Base-by-base conservation (phyloP, 53 echinoderm and acorn worm species). In the Hippasteria phrygiana region DNA sequence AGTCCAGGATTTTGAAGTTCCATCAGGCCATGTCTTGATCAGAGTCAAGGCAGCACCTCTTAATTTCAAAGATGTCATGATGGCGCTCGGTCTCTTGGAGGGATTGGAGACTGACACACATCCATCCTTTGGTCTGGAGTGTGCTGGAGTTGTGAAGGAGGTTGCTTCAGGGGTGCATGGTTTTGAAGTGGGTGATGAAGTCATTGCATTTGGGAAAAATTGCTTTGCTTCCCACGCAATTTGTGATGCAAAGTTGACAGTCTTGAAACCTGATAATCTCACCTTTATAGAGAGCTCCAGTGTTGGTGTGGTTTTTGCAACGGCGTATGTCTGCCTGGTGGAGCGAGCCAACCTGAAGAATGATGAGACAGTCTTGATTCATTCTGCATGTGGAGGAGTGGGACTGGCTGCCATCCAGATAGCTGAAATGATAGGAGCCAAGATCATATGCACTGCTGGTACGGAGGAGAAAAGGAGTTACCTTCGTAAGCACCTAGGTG, bases 391-490 rank as follows among this genome's bases (percentile, higher is more conserved):
- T 71, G 88, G 90, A 27, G 92, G 92, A 4, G 63, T 96, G 43
- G 59, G 90, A 0, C 74, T 83, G 29, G 94, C 94, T 7, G 94
- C 94, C 0, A 90, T 94, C 14, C 96, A 96, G 73, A 75, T 96
- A 9, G 96, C 94, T 5, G 41, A 26, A 8, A 77, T 92, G 43
- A 70, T 81, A 5, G 90, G 92, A 35, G 92, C 92, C 10, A 87
- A 86, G 42, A 82, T 96, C 26, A 94, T 91, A 28, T 92, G 93
- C 47, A 82, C 43, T 65, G 82, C 82, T 3, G 82, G 82, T 27
- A 82, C 63, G 28, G 55, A 73, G 7, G 16, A 74, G 20, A 87
- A 73, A 51, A 55, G 87, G 18, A 33, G 27, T 5, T 65, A 63
- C 34, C 82, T 82, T 13, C 29, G 31, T 29, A 35, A 90, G 59